Conservation (phyloP, 2,888 invertebrate genomes). For the Sinohyriopsis cumingii region DNA sequence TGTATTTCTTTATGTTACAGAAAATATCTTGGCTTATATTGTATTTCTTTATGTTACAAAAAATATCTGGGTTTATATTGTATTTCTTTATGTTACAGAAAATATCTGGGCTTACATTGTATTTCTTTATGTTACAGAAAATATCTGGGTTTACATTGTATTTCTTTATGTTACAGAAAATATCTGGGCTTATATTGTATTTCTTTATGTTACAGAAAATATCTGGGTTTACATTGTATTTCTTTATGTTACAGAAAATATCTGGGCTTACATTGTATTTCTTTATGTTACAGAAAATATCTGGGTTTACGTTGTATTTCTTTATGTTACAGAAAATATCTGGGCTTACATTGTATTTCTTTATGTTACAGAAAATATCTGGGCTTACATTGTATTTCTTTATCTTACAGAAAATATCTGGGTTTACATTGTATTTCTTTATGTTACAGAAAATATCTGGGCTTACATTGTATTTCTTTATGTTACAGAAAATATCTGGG, state of each 20-base stretch:
- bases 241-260: slow-evolving; percentile 77
- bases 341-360: slow-evolving; percentile 57
- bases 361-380: slow-evolving; percentile 77
- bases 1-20: slow-evolving; percentile 69
- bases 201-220: slow-evolving; percentile 77
- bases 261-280: slow-evolving; percentile 59
- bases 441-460: slow-evolving; percentile 77
- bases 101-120: slow-evolving; percentile 76
- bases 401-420: slow-evolving; percentile 77
- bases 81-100: slow-evolving; percentile 73
- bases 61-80: slow-evolving; percentile 77
- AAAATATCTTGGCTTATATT: slow-evolving; percentile 78
- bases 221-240: slow-evolving; percentile 8
- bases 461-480: slow-evolving; percentile 68
- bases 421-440: slow-evolving; percentile 30
- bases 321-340: slow-evolving; percentile 77
- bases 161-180: slow-evolving; percentile 76
- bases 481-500: slow-evolving; percentile 76
- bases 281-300: slow-evolving; percentile 77
- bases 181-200: slow-evolving; percentile 71
- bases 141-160: slow-evolving; percentile 72
- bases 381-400: slow-evolving; percentile 61
- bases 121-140: slow-evolving; percentile 75
- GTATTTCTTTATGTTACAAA: slow-evolving; percentile 70
- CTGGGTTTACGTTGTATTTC: slow-evolving; percentile 3